These are phyloP conservation scores for Vireo griseus DNA, from an alignment of 2,797 vertebrate genomes.

Conservation along the genomic window DNA sequence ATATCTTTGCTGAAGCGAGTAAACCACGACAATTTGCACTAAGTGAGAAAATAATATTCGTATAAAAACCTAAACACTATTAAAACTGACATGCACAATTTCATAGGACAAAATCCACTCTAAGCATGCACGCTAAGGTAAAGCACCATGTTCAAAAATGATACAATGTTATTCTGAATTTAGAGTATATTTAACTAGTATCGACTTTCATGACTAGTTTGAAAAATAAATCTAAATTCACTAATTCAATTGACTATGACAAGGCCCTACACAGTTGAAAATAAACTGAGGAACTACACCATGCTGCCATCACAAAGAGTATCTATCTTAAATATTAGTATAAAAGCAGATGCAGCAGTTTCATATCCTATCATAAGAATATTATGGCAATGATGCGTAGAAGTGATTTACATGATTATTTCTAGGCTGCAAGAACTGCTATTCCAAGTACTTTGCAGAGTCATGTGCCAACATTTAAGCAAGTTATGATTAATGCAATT, in stretches of 20 bases:
- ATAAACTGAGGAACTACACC: not conserved
- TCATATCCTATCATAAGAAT: not conserved
- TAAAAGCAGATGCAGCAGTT: conserved; percentile 38
- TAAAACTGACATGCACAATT: not conserved
- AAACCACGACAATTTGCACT: not conserved
- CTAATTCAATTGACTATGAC: not conserved
- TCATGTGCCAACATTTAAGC: conserved; percentile 57
- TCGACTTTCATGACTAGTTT: not conserved
- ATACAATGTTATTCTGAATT: not conserved
- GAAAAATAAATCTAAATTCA: not conserved
- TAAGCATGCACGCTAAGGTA: not conserved
- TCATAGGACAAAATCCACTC: not conserved
- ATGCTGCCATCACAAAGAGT: not conserved
- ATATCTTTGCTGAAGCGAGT: not conserved
- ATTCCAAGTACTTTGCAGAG: conserved; percentile 28
- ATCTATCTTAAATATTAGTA: not conserved
- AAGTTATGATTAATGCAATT: conserved; percentile 63
- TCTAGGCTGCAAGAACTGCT: conserved; percentile 1
- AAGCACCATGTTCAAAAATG: not conserved
- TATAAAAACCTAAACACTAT: not conserved
- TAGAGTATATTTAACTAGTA: not conserved
- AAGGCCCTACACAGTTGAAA: not conserved
- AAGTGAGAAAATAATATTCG: not conserved
- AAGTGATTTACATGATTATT: conserved; percentile 67
- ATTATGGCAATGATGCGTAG: conserved; percentile 13